These are phyloP conservation scores for Isichthys henryi DNA, from an alignment of 2,113 vertebrate species.

Conservation along the genomic window DNA sequence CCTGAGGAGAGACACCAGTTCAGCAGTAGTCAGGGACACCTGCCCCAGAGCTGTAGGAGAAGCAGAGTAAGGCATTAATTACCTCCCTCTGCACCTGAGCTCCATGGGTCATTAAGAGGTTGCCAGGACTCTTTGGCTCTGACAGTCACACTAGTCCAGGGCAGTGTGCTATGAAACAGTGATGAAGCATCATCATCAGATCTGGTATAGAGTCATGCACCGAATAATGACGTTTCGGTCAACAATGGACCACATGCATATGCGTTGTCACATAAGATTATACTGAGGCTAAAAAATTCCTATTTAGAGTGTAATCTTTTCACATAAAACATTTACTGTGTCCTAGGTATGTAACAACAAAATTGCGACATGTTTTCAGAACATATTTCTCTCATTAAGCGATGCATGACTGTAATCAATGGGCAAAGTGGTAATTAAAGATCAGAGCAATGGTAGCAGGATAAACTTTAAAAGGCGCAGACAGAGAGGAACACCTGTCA, in stretches of 20 bases:
- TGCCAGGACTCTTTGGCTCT: not conserved
- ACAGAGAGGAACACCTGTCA: not conserved
- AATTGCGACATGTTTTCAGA: not conserved
- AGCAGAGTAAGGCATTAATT: constrained; percentile 18
- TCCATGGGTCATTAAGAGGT: not conserved
- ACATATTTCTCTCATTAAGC: not conserved
- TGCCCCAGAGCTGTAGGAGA: not conserved
- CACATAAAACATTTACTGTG: not conserved
- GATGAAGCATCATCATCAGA: not conserved
- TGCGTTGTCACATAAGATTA: not conserved
- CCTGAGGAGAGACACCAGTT: not conserved
- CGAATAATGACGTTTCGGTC: not conserved
- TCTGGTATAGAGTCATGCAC: not conserved
- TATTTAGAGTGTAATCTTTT: not conserved
- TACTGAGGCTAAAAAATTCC: not conserved
- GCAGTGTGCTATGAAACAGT: not conserved
- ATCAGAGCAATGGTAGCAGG: not conserved
- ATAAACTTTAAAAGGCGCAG: not conserved
- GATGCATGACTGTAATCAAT: not conserved
- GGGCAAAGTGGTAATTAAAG: not conserved
- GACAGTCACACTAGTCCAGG: not conserved
- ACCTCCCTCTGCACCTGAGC: constrained; percentile 13
- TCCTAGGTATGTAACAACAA: not conserved
- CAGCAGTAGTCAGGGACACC: not conserved
- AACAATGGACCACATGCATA: not conserved